phyloP scores from a whole-genome alignment of 2,113 vertebrate genomes.

The Phaethon lepturus region DNA sequence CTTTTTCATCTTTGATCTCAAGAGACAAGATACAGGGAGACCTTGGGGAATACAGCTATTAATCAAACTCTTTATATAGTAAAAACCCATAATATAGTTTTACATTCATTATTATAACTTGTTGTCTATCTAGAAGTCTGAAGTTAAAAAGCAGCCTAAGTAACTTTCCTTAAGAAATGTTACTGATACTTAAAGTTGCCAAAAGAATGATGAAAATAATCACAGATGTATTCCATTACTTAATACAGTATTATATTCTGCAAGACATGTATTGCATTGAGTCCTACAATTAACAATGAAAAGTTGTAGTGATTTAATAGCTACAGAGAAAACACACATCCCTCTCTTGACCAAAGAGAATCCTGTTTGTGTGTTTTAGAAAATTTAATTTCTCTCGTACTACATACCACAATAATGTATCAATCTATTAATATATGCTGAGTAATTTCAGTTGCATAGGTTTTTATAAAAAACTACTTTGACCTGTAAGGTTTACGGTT shows the following conservation, averaged over 20 bases:
- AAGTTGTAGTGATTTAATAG: not conserved
- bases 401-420: not conserved
- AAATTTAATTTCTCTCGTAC: not conserved
- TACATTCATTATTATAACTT: not conserved
- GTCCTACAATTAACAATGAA: not conserved
- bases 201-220: not conserved
- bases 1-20: not conserved
- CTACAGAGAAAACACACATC: not conserved
- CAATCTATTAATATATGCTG: not conserved
- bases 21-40: not conserved
- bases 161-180: not conserved
- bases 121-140: not conserved
- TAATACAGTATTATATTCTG: not conserved
- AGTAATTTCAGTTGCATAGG: not conserved
- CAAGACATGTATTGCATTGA: not conserved
- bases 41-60: not conserved
- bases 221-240: not conserved
- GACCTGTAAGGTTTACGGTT: not conserved
- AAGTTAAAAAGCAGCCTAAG: not conserved
- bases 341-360: not conserved
- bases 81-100: not conserved
- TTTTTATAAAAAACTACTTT: not conserved
- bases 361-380: not conserved
- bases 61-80: not conserved
- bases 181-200: not conserved